phyloP scores from a whole-genome alignment of 2,113 vertebrate species.

The Trochalopteron elliotii region DNA sequence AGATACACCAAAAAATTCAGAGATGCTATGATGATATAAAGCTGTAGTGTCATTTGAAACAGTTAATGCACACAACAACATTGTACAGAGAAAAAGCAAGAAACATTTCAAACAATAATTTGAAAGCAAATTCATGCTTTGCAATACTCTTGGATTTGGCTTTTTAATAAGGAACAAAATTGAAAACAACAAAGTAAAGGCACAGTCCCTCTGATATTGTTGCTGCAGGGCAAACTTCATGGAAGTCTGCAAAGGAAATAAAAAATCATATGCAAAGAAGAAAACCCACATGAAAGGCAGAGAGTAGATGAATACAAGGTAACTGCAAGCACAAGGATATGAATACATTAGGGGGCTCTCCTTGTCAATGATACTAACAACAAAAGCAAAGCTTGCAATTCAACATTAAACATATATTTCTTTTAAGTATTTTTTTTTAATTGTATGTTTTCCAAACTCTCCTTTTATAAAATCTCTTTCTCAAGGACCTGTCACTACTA shows the following conservation, averaged over 20 bases:
- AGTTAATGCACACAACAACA: not conserved
- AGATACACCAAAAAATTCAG: not conserved
- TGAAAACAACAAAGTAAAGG: conserved; percentile 61
- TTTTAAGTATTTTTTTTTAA: not conserved
- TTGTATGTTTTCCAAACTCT: not conserved
- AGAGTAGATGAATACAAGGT: not conserved
- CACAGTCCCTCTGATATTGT: conserved; percentile 50
- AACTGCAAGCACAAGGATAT: not conserved
- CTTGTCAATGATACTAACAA: not conserved
- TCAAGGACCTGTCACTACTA: not conserved
- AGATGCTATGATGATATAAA: not conserved
- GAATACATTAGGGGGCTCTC: conserved; percentile 17
- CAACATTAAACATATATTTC: not conserved
- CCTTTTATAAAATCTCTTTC: not conserved
- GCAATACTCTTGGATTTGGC: conserved; percentile 31
- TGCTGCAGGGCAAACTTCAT: conserved; percentile 59
- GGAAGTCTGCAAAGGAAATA: conserved; percentile 52
- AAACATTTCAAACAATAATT: conserved; percentile 31
- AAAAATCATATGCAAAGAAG: conserved; percentile 37
- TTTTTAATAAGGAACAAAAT: conserved; percentile 62
- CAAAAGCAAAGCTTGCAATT: conserved; percentile 13
- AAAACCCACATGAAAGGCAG: conserved; percentile 3
- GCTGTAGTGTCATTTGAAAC: not conserved
- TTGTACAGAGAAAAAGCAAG: not conserved
- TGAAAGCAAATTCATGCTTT: conserved; percentile 44